phyloP scores from a whole-genome alignment of 92 coral and sea anemone genomes.

The Zoanthus sociatus region DNA sequence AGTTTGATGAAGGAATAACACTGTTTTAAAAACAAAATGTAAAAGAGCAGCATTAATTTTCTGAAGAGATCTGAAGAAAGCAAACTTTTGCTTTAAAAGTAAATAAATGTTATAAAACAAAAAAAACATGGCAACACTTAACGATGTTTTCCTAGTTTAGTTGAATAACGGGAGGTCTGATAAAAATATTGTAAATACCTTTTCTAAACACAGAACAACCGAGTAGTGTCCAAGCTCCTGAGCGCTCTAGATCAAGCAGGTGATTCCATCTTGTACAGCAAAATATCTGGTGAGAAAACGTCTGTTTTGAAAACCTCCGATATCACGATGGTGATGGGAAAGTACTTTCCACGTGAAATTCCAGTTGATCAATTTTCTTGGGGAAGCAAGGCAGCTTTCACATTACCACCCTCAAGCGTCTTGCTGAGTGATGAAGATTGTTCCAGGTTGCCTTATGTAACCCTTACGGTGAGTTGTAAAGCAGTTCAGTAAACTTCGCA shows the following conservation, averaged over 20 bases:
- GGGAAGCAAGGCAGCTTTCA: slow-evolving; percentile 44
- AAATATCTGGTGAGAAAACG: slow-evolving; percentile 53
- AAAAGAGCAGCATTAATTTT: too few relatives aligned
- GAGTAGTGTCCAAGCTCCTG: slow-evolving; percentile 14
- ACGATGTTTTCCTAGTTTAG: neutral
- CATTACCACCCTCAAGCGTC: slow-evolving; percentile 54
- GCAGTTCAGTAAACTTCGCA: neutral
- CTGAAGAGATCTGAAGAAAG: too few relatives aligned
- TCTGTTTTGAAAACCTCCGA: slow-evolving; percentile 39
- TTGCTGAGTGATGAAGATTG: slow-evolving; percentile 16
- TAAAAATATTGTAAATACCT: neutral
- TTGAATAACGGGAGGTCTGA: neutral
- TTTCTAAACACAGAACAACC: slow-evolving; percentile 11
- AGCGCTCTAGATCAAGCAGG: slow-evolving; percentile 19
- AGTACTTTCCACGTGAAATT: slow-evolving; percentile 23
- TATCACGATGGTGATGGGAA: slow-evolving; percentile 50
- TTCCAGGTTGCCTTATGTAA: slow-evolving; percentile 10
- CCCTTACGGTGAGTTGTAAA: slow-evolving; percentile 5
- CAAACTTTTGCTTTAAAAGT: too few relatives aligned
- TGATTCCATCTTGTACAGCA: slow-evolving; percentile 49
- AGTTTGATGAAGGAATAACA: too few relatives aligned
- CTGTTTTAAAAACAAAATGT: too few relatives aligned
- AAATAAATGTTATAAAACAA: too few relatives aligned
- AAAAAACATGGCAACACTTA: neutral
- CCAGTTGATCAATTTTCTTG: slow-evolving; percentile 15